Evolutionary conservation across 2,113 vertebrate species (phyloP).

Genomic region (Cichladusa arquata): DNA sequence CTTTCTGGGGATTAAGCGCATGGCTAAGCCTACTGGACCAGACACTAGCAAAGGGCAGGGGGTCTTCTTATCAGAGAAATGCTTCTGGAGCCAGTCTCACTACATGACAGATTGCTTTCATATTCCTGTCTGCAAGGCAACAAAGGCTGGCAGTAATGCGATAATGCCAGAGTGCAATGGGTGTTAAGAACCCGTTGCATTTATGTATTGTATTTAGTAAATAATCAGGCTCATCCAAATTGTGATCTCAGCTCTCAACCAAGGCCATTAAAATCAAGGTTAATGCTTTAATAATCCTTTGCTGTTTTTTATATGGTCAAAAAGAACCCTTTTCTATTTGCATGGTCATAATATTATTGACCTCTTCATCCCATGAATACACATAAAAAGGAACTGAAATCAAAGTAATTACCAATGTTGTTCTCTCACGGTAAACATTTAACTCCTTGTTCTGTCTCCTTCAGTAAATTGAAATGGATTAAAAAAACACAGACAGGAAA

Average conservation of each 20-base stretch:
- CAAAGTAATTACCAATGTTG: constrained; percentile 81
- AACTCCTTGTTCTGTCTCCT: constrained; percentile 65
- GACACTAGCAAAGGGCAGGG: constrained; percentile 89
- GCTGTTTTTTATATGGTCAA: constrained; percentile 79
- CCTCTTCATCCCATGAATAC: constrained; percentile 81
- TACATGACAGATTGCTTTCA: constrained; percentile 97
- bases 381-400: constrained; percentile 83
- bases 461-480: constrained; percentile 72
- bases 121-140: constrained; percentile 91
- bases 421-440: constrained; percentile 79
- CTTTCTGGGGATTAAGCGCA: constrained; percentile 99
- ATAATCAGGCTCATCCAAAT: constrained; percentile 93
- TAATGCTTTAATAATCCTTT: constrained; percentile 89
- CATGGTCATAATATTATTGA: constrained; percentile 86
- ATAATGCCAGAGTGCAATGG: constrained; percentile 94
- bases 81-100: constrained; percentile 96
- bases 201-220: constrained; percentile 93
- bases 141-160: constrained; percentile 98
- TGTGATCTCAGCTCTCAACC: constrained; percentile 89
- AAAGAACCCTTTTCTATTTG: constrained; percentile 83
- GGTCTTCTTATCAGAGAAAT: constrained; percentile 95
- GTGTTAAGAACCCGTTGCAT: constrained; percentile 89
- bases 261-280: constrained; percentile 90
- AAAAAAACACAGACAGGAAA: constrained; percentile 40
- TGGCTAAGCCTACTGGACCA: constrained; percentile 99